A percentile compares a stretch with the other conserved stretches of the same genome.
Evolutionary conservation across 2,888 invertebrate genomes (phyloP).

Genomic region (Cataglyphis albicans): DNA sequence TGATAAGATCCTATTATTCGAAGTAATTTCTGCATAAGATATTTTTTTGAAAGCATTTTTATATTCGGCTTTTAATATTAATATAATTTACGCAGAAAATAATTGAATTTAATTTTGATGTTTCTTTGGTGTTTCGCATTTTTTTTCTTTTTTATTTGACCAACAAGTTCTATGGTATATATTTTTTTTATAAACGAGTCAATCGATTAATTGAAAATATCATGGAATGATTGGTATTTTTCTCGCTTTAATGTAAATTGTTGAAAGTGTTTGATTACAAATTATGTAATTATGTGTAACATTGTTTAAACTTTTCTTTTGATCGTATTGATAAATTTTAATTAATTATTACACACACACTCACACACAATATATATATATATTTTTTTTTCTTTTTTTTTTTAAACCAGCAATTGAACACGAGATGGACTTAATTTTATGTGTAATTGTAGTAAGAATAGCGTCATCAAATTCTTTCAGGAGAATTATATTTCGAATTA

Average conservation of each 20-base stretch:
- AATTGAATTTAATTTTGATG: slow-evolving; percentile 3
- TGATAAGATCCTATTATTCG: slow-evolving; percentile 65
- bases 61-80: background rate
- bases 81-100: background rate
- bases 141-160: background rate
- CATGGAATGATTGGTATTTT: background rate
- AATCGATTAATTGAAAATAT: background rate
- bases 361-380: too few relatives aligned
- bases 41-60: slow-evolving; percentile 28
- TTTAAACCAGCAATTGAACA: background rate
- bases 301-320: slow-evolving; percentile 5
- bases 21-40: slow-evolving; percentile 60
- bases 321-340: background rate
- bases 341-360: too few relatives aligned
- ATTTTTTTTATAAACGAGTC: background rate
- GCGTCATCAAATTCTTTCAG: background rate
- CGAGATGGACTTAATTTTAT: background rate
- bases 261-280: background rate
- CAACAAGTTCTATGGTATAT: background rate
- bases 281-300: background rate
- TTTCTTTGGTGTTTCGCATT: background rate
- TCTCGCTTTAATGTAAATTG: background rate
- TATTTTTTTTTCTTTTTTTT: background rate
- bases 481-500: background rate
- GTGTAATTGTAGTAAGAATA: background rate